Base-by-base conservation (phyloP, 1,140 invertebrate species). In the Hetaerina americana region DNA sequence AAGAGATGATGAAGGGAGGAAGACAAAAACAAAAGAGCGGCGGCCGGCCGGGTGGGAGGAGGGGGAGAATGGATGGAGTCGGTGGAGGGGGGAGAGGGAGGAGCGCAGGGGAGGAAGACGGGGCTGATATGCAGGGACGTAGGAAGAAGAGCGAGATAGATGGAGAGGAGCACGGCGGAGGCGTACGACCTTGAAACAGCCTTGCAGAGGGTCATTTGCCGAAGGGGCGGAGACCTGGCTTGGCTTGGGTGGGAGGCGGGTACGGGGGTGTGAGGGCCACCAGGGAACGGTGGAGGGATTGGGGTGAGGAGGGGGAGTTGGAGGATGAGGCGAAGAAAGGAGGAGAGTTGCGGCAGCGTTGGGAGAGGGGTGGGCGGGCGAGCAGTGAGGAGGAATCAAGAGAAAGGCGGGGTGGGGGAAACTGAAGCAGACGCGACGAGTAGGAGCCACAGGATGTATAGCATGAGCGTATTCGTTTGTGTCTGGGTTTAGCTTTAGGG, bases 11-110 rank as follows among this genome's bases (percentile, higher is more conserved):
- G 70, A 68, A n/a, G n/a, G n/a, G n/a, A n/a, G 10, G 40, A 12
- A 15, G 26, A 18, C 26, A 40, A 72, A 26, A 27, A 66, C 31
- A 66, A 15, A 66, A 27, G 25, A 26, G 72, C 73, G 73, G 78
- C 76, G 73, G 76, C 76, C 75, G 77, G 78, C 75, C 76, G 74
- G 66, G 72, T 73, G 28, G 25, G 1, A 71, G 68, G 68, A 77
- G 70, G 76, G 74, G 76, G 73, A 74, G 71, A 72, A 75, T 75
- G 72, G 75, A 74, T 71, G 73, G 31, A 68, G 74, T 70, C 71
- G 70, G 67, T 69, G 29, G 72, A 26, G 27, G 67, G 27, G 69
- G 75, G 72, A 73, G 74, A 73, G 76, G 69, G n/a, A 31, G 40
- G 27, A 5, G n/a, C n/a, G n/a, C n/a, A n/a, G n/a, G n/a, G n/a